Evolutionary conservation across 2,797 vertebrate species (phyloP).

Genomic region (Neosilurus hyrtlii): DNA sequence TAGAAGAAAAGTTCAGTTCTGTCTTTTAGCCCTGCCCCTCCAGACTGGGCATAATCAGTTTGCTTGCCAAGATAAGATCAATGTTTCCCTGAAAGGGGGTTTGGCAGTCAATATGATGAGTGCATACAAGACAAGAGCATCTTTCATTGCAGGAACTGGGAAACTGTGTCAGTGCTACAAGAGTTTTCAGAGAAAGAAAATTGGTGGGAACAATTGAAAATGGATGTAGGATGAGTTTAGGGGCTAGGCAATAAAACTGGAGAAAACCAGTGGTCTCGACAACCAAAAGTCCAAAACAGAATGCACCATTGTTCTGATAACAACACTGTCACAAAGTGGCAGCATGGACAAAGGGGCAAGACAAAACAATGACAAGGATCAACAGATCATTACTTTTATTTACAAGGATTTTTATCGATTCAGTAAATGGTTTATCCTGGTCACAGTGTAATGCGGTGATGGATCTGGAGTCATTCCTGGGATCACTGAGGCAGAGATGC

Average conservation of each 20-base stretch:
- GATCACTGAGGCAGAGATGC: not conserved
- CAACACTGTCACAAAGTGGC: not conserved
- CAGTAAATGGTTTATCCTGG: not conserved
- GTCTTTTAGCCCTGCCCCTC: conserved; percentile 40
- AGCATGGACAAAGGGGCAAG: not conserved
- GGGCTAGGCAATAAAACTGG: not conserved
- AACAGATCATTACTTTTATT: not conserved
- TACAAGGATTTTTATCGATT: not conserved
- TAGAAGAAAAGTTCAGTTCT: not conserved
- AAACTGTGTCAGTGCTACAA: conserved; percentile 55
- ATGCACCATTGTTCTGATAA: not conserved
- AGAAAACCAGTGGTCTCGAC: conserved; percentile 16
- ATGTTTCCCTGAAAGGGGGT: conserved; percentile 39
- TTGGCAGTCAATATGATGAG: conserved; percentile 40
- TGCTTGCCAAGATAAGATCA: conserved; percentile 50
- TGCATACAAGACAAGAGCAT: conserved; percentile 36
- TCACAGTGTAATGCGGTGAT: not conserved
- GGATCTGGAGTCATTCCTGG: too few relatives aligned
- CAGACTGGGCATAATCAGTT: conserved; percentile 45
- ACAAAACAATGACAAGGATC: not conserved
- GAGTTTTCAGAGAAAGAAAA: conserved; percentile 38
- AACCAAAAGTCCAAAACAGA: conserved; percentile 17
- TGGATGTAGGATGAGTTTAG: conserved; percentile 36
- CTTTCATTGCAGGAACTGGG: conserved; percentile 57
- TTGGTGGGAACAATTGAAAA: conserved; percentile 30